Evolutionary conservation across 2,888 invertebrate species (phyloP), one percentile per base, ranked within the genome.

Genomic region (Chymomyza procnemis): DNA sequence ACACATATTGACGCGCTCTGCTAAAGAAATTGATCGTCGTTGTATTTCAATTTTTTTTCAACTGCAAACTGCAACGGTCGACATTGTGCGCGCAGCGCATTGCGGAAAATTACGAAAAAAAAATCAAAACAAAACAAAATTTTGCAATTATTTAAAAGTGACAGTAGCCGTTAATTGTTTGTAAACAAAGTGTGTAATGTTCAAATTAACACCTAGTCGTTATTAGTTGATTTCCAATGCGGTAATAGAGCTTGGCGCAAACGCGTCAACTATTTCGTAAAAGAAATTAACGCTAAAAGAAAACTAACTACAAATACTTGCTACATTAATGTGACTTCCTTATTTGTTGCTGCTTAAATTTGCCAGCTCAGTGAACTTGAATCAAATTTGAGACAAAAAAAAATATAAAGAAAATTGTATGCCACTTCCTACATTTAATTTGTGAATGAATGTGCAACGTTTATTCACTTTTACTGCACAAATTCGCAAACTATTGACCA

Each of bases 181-280:
- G 68, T 75, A 68, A 71, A 58, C 16, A 58, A 69, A 66, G 70
- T 66, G 50, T 58, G 41, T 66, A 54, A 6, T 65, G 69, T 68
- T 67, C 65, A 75, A 80, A 85, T 81, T 81, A 85, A 69, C 81
- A 81, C 81, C 68, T 65, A 67, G 52, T 64, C 62, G 47, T 55
- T 59, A 65, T 56, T 56, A 47, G 30, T 60, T 22, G 52, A n/a
- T 69, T 64, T 59, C 57, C 12, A 46, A 50, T 48, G 57, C 46
- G 19, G 34, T 66, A 74, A 77, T 26, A 50, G 50, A 41, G 34
- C 34, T 41, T 41, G 34, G 34, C 34, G 34, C 34, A 41, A 41
- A 12, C 34, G 34, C 14, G 22, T 1, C 50, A 48, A 64, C 50
- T 59, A 16, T 57, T 58, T 62, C 47, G 66, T 62, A 55, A 66